Conservation (phyloP, 2,797 vertebrate species). For the Sibirionetta formosa region DNA sequence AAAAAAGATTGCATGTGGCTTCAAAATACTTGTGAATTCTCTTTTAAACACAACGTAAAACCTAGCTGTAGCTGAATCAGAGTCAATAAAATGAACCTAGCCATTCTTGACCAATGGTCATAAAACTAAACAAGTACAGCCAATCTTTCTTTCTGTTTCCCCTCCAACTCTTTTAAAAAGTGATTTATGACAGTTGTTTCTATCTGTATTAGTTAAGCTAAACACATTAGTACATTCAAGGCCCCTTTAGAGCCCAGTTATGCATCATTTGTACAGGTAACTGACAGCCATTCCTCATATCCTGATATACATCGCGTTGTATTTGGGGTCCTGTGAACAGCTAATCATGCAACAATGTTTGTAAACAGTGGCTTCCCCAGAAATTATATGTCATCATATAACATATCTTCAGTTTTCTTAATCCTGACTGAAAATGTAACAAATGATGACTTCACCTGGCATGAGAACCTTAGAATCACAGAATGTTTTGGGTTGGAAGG, state of each 20-base stretch:
- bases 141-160: neutral
- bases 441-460: neutral
- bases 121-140: neutral
- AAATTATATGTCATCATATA: neutral
- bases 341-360: neutral
- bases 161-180: neutral
- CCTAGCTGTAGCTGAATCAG: neutral
- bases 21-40: neutral
- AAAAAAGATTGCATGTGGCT: neutral
- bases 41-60: neutral
- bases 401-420: neutral
- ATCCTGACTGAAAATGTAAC: neutral
- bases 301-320: neutral
- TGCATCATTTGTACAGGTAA: neutral
- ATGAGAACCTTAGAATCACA: neutral
- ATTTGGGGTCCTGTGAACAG: neutral
- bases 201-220: neutral
- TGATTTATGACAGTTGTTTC: neutral
- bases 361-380: neutral
- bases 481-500: too few relatives aligned
- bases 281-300: neutral
- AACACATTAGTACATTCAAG: neutral
- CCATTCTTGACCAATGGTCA: neutral
- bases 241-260: neutral
- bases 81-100: neutral